A percentile compares a stretch with the other conserved stretches of the same genome.
Conservation (phyloP, 2,797 vertebrate species). For the Lophotriccus pileatus region DNA sequence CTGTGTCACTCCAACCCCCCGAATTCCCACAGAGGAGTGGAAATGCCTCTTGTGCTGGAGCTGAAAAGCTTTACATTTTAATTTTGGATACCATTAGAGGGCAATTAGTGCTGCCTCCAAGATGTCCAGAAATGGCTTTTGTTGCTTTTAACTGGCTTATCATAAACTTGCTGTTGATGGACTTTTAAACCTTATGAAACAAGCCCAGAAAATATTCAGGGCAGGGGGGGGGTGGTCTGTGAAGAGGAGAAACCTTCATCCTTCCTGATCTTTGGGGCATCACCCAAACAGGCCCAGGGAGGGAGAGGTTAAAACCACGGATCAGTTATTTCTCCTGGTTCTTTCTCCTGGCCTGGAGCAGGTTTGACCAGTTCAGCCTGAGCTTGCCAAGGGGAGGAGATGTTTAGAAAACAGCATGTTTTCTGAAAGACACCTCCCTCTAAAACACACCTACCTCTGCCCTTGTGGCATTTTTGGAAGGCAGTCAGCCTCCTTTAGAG, state of each 20-base stretch:
- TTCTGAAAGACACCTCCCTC: neutral
- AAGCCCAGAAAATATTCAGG: neutral
- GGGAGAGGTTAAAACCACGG: neutral
- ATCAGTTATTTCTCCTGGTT: neutral
- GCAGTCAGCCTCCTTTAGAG: neutral
- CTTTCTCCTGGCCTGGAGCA: rapidly evolving
- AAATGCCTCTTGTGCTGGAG: neutral
- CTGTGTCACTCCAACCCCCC: neutral
- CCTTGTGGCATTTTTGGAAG: neutral
- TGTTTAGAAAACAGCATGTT: neutral
- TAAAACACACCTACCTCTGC: neutral
- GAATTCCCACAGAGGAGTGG: neutral
- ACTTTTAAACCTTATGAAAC: neutral
- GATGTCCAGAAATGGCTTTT: neutral
- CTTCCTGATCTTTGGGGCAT: neutral
- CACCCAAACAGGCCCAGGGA: neutral
- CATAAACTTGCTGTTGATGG: neutral
- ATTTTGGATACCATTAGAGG: neutral
- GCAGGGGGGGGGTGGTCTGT: neutral
- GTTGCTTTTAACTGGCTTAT: neutral
- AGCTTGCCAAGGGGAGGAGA: neutral
- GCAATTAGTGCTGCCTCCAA: neutral
- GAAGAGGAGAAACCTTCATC: neutral
- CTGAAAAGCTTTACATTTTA: neutral
- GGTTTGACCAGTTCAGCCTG: neutral